Percentiles rank a stretch among this genome's conserved stretches.
phyloP scores from a whole-genome alignment of 2,797 vertebrate species.

The Rhinella marina region DNA sequence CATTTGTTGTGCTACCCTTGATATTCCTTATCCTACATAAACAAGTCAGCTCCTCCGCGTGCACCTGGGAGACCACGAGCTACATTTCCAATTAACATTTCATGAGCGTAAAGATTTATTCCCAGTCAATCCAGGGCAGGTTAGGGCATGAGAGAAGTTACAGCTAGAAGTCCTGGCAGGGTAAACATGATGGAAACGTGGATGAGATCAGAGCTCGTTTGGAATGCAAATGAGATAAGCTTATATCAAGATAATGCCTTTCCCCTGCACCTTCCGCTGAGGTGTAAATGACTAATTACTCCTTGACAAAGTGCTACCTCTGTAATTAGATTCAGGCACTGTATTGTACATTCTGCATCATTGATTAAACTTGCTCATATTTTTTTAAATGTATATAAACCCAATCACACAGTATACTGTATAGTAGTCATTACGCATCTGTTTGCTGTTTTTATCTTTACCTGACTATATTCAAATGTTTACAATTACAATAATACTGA shows the following conservation, averaged over 20 bases:
- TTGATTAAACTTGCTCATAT: conserved; percentile 43
- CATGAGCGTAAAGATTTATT: conserved; percentile 56
- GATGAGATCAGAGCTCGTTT: conserved; percentile 54
- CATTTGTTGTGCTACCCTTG: not conserved
- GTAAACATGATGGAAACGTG: conserved; percentile 59
- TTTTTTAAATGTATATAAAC: conserved; percentile 32
- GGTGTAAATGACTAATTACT: conserved; percentile 59
- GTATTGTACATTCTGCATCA: conserved; percentile 49
- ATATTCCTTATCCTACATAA: conserved; percentile 31
- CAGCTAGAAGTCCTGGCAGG: conserved; percentile 42
- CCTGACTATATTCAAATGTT: not conserved
- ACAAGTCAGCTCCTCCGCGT: conserved; percentile 40
- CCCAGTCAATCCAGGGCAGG: conserved; percentile 59
- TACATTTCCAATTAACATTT: conserved; percentile 60
- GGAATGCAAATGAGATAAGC: conserved; percentile 55
- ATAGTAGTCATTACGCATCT: not conserved
- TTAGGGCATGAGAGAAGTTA: conserved; percentile 56
- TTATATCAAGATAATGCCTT: conserved; percentile 50
- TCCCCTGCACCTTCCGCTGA: conserved; percentile 50
- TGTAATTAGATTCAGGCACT: conserved; percentile 57
- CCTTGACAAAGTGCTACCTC: conserved; percentile 49
- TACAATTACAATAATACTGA: not conserved
- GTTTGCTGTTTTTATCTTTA: not conserved
- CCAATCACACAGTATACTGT: not conserved
- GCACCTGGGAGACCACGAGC: conserved; percentile 33